A percentile compares a stretch with the other conserved stretches of the same genome.
Conservation (phyloP, 2,888 invertebrate genomes). For the Tricholauxania praeusta region DNA sequence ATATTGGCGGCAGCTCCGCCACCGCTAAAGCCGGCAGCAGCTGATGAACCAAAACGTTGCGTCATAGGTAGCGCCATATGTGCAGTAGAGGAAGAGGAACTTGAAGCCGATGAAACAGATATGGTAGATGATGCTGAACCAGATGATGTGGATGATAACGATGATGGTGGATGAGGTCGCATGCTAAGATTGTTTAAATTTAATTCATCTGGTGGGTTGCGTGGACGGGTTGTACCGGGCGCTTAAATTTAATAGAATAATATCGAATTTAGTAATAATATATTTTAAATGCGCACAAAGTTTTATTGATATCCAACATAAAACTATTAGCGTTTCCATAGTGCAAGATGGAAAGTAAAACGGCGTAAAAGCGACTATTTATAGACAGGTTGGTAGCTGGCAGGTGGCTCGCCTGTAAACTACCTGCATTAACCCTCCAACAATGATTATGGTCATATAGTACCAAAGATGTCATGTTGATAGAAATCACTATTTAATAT, state of each 20-base stretch:
- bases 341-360: too few species aligned
- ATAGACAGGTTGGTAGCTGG: too few species aligned
- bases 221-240: slow-evolving; percentile 51
- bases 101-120: slow-evolving; percentile 57
- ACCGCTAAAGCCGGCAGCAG: slow-evolving; percentile 42
- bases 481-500: too few species aligned
- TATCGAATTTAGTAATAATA: too few species aligned
- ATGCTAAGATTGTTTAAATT: slow-evolving; percentile 61
- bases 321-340: too few species aligned
- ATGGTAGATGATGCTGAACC: slow-evolving; percentile 56
- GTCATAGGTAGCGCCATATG: slow-evolving; percentile 50
- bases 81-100: slow-evolving; percentile 56
- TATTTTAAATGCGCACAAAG: too few species aligned
- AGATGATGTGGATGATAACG: slow-evolving; percentile 61
- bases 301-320: too few species aligned
- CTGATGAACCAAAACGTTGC: slow-evolving; percentile 57
- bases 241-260: background rate
- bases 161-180: slow-evolving; percentile 61
- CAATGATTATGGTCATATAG: too few species aligned
- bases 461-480: too few species aligned
- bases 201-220: slow-evolving; percentile 63
- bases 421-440: too few species aligned
- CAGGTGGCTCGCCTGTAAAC: too few species aligned
- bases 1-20: slow-evolving; percentile 48
- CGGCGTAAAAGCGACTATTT: too few species aligned